phyloP scores from a whole-genome alignment of 2,113 vertebrate species.

The Mustelus asterias region DNA sequence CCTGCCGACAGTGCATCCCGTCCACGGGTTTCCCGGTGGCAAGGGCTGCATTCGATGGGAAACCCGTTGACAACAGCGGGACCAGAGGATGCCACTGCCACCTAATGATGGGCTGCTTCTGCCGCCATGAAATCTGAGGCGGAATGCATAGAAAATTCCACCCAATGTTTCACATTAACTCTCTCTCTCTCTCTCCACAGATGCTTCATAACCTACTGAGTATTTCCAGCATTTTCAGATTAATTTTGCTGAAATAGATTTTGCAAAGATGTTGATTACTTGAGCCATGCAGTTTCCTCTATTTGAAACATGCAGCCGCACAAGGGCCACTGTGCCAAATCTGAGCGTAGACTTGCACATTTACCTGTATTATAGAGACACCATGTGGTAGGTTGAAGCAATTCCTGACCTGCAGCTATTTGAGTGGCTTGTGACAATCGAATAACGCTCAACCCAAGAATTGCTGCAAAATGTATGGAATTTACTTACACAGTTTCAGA shows the following conservation, averaged over 20 bases:
- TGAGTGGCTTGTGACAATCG: background rate
- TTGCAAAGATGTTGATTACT: background rate
- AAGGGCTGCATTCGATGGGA: too few relatives aligned
- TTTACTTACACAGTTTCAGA: background rate
- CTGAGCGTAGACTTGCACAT: background rate
- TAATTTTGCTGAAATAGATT: background rate
- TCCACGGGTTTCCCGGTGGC: too few relatives aligned
- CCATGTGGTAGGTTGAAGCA: slow-evolving; percentile 21
- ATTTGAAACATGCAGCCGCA: background rate
- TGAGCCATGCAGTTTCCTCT: background rate
- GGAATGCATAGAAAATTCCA: too few relatives aligned
- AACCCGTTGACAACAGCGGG: too few relatives aligned
- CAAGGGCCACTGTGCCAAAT: background rate
- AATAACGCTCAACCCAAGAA: background rate
- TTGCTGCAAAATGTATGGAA: background rate
- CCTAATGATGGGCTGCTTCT: too few relatives aligned
- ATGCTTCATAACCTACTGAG: background rate
- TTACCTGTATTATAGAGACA: slow-evolving; percentile 21
- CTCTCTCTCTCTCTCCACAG: background rate
- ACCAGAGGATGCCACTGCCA: too few relatives aligned
- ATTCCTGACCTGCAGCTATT: background rate
- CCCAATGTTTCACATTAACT: too few relatives aligned
- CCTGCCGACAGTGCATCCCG: too few relatives aligned
- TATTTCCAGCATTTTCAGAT: background rate
- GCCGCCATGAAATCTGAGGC: too few relatives aligned